Evolutionary conservation across 2,113 vertebrate species (phyloP).

Genomic region (Abramis brama): DNA sequence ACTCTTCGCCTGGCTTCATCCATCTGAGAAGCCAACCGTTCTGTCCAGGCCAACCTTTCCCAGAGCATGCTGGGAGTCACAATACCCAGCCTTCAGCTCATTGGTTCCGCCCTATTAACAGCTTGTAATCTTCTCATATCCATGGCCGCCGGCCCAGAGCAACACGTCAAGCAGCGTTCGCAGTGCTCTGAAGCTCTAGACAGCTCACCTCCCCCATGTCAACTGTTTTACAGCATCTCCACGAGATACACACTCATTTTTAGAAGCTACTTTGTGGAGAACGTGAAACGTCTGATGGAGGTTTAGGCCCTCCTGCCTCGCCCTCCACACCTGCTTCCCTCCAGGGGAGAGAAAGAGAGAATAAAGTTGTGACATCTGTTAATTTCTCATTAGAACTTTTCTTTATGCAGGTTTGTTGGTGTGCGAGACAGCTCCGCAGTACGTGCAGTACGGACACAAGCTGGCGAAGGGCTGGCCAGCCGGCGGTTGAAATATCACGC

Average conservation of each 20-base stretch:
- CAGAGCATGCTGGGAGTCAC: slow-evolving; percentile 83
- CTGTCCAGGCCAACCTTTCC: slow-evolving; percentile 86
- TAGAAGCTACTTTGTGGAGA: slow-evolving; percentile 17
- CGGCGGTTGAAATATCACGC: slow-evolving; percentile 50
- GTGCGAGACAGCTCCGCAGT: slow-evolving; percentile 50
- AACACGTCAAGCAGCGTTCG: slow-evolving; percentile 44
- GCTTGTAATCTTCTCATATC: slow-evolving; percentile 98
- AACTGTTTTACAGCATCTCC: slow-evolving; percentile 7
- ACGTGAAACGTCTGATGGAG: slow-evolving; percentile 48
- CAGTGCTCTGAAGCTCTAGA: slow-evolving; percentile 39
- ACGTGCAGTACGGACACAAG: slow-evolving; percentile 56
- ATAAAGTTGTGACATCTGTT: slow-evolving; percentile 79
- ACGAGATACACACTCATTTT: slow-evolving; percentile 43
- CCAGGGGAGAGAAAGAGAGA: slow-evolving; percentile 59
- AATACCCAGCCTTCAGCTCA: slow-evolving; percentile 79
- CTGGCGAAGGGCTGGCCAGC: slow-evolving; percentile 56
- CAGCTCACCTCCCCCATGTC: slow-evolving; percentile 36
- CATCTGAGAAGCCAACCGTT: slow-evolving; percentile 78
- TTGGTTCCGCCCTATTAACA: slow-evolving; percentile 98
- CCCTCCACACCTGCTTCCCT: slow-evolving; percentile 75
- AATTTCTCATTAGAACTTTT: slow-evolving; percentile 76
- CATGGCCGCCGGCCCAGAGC: slow-evolving; percentile 68
- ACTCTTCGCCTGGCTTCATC: slow-evolving; percentile 67
- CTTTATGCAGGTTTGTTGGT: slow-evolving; percentile 61
- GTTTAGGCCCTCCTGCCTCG: slow-evolving; percentile 65